A percentile compares a stretch with the other conserved stretches of the same genome.
These are phyloP conservation scores for Aphelenchoides bicaudatus DNA, from an alignment of 2,888 invertebrate species.

Conservation along the genomic window DNA sequence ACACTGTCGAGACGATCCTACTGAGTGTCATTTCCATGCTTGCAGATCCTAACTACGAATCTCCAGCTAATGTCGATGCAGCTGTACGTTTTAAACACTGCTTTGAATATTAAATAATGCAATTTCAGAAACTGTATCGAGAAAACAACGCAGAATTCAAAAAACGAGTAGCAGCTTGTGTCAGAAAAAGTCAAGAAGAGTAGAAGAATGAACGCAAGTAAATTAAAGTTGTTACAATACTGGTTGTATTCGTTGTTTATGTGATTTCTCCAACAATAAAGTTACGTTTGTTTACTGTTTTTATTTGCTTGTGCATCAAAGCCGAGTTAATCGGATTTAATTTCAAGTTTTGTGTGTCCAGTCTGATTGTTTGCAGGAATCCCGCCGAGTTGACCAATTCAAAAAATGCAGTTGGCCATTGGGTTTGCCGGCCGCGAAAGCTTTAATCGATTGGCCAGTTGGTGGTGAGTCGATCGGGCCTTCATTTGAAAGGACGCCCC, in stretches of 20 bases:
- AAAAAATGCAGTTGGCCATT: too few species aligned
- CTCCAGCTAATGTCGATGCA: slow-evolving; percentile 98
- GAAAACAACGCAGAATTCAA: slow-evolving; percentile 94
- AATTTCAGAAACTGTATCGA: slow-evolving; percentile 89
- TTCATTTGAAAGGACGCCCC: too few species aligned
- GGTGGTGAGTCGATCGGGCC: too few species aligned
- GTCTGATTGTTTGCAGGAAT: neutral
- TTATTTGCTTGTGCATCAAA: neutral
- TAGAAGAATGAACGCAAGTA: neutral
- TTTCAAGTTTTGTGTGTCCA: neutral
- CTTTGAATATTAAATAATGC: slow-evolving; percentile 16
- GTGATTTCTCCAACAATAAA: neutral
- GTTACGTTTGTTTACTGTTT: neutral
- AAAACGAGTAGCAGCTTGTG: slow-evolving; percentile 93
- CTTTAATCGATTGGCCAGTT: too few species aligned
- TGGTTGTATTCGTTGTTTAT: too few species aligned
- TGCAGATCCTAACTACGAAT: slow-evolving; percentile 97
- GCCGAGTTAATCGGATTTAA: neutral
- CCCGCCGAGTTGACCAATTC: too few species aligned
- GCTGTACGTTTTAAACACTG: slow-evolving; percentile 72
- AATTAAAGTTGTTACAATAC: too few species aligned
- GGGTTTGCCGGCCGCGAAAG: too few species aligned
- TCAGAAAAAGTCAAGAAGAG: slow-evolving; percentile 91
- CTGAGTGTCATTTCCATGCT: slow-evolving; percentile 94
- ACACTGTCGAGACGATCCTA: slow-evolving; percentile 86